phyloP scores from a whole-genome alignment of 2,888 invertebrate genomes.

The Teleogryllus oceanicus region DNA sequence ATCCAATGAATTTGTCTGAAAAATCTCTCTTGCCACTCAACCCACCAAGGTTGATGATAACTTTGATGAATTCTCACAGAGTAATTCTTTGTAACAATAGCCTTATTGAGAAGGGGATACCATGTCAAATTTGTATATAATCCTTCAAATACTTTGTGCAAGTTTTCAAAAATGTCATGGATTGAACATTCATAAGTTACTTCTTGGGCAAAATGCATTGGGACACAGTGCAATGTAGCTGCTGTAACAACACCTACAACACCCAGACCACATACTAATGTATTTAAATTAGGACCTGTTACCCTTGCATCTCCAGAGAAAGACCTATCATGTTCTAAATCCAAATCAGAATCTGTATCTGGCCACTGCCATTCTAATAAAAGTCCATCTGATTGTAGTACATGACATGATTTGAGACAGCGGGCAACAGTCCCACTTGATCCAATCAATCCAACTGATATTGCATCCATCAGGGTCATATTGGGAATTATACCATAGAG shows the following conservation, averaged over 20 bases:
- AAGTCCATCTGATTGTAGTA: constrained; percentile 29
- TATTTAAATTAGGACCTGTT: constrained; percentile 30
- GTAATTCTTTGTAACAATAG: constrained; percentile 28
- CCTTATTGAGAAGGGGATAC: constrained; percentile 35
- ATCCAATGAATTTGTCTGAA: constrained; percentile 31
- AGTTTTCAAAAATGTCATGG: constrained; percentile 28
- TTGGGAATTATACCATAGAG: constrained; percentile 34
- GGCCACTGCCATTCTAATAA: constrained; percentile 33
- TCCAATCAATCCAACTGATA: constrained; percentile 32
- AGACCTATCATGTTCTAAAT: neutral
- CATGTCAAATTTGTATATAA: constrained; percentile 31
- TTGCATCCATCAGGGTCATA: constrained; percentile 34
- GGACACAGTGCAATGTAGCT: constrained; percentile 31
- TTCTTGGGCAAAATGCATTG: constrained; percentile 33
- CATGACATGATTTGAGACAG: constrained; percentile 32
- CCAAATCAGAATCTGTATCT: constrained; percentile 3
- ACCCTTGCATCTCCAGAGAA: constrained; percentile 19
- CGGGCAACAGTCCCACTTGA: constrained; percentile 33
- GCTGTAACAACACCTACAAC: constrained; percentile 30
- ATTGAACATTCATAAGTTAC: constrained; percentile 27
- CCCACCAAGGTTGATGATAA: constrained; percentile 33
- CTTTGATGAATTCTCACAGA: constrained; percentile 30
- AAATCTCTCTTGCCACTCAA: constrained; percentile 29
- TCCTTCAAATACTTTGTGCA: constrained; percentile 26
- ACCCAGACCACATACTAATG: constrained; percentile 33